Conservation (phyloP, 1,140 invertebrate genomes). For the Drosophila neocordata region DNA sequence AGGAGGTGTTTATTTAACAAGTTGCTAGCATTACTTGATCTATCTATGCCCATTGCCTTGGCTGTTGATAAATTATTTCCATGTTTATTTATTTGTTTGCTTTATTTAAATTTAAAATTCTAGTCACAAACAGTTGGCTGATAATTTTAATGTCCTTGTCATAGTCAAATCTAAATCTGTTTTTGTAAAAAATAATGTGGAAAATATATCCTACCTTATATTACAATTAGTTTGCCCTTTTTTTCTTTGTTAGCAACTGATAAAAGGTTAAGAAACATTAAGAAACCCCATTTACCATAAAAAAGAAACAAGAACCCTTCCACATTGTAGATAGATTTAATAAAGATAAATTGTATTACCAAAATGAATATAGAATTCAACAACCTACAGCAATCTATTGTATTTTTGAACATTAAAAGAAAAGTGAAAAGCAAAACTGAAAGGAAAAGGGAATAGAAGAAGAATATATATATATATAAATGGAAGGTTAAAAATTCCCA, state of each 20-base stretch:
- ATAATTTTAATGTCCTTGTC: too few species aligned
- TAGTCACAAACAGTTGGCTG: too few species aligned
- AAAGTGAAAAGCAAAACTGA: too few species aligned
- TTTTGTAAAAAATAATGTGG: too few species aligned
- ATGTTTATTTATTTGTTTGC: too few species aligned
- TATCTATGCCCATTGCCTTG: too few species aligned
- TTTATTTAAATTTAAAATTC: too few species aligned
- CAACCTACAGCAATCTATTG: not conserved
- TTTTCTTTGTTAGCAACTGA: not conserved
- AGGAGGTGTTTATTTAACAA: too few species aligned
- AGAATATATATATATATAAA: not conserved
- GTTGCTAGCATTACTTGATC: not conserved
- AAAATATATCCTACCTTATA: not conserved
- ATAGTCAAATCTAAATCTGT: too few species aligned
- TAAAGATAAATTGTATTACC: not conserved
- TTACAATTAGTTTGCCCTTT: not conserved
- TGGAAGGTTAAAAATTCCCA: constrained; percentile 16
- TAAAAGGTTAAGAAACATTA: not conserved
- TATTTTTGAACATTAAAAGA: not conserved
- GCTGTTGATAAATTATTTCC: too few species aligned
- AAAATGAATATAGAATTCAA: not conserved
- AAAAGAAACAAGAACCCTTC: not conserved
- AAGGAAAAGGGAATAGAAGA: not conserved
- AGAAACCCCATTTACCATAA: not conserved
- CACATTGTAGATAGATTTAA: not conserved